phyloP scores from a whole-genome alignment of 2,113 vertebrate genomes.

The Crotalus viridis region DNA sequence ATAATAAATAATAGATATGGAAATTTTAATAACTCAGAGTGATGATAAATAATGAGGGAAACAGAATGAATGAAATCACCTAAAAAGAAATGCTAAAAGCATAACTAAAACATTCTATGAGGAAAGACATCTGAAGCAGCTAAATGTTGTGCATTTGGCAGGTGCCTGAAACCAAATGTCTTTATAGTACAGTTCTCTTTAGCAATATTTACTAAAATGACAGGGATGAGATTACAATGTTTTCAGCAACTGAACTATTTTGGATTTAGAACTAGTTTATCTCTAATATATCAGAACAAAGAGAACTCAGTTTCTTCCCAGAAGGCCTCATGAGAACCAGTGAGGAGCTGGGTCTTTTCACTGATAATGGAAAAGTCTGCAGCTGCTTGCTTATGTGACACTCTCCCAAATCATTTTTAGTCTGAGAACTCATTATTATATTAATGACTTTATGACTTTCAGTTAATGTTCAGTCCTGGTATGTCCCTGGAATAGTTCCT shows the following conservation, averaged over 20 bases:
- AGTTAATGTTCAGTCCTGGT: not conserved
- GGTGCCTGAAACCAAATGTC: not conserved
- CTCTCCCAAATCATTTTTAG: not conserved
- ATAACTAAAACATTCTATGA: not conserved
- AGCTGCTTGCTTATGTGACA: not conserved
- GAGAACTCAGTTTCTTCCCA: not conserved
- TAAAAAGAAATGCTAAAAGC: not conserved
- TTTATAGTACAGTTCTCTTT: not conserved
- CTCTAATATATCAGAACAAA: not conserved
- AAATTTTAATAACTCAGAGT: not conserved
- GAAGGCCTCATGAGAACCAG: not conserved
- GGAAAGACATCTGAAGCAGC: not conserved
- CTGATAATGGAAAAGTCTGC: not conserved
- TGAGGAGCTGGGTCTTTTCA: not conserved
- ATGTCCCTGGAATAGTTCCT: not conserved
- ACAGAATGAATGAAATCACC: not conserved
- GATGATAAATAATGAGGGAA: not conserved
- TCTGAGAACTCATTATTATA: not conserved
- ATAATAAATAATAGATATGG: not conserved
- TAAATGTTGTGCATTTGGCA: not conserved
- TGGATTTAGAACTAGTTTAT: not conserved
- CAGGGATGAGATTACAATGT: not conserved
- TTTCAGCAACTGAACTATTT: not conserved
- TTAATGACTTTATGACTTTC: not conserved
- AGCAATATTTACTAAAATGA: not conserved